A percentile compares a stretch with the other conserved stretches of the same genome.
Conservation (phyloP, 2,113 vertebrate species). For the Chaetorhynchus papuensis region DNA sequence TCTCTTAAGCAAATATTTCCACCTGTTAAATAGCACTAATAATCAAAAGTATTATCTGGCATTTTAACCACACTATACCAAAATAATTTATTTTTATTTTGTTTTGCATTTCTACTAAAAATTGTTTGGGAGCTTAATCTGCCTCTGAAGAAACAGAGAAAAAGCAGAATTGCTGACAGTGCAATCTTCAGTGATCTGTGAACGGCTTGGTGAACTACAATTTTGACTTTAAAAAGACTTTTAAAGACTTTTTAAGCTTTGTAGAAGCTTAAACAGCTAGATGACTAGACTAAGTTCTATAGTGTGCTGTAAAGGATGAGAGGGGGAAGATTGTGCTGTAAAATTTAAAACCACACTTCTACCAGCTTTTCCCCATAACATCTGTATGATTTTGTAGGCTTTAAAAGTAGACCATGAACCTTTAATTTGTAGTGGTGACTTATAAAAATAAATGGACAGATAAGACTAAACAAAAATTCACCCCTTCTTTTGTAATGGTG, state of each 20-base stretch:
- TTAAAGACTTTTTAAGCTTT: no score
- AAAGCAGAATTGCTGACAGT: not conserved
- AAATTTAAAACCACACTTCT: not conserved
- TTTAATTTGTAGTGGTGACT: not conserved
- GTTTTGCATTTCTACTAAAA: not conserved
- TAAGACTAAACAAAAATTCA: not conserved
- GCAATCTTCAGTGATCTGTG: not conserved
- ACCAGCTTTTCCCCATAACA: not conserved
- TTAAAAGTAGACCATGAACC: not conserved
- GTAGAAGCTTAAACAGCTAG: not conserved
- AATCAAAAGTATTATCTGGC: not conserved
- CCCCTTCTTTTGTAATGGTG: not conserved
- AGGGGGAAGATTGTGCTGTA: fast-evolving
- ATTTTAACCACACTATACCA: not conserved
- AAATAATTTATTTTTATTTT: not conserved
- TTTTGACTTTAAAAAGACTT: not conserved
- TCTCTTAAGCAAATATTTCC: not conserved
- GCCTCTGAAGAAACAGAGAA: not conserved
- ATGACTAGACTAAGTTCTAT: not conserved
- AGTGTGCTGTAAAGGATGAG: not conserved
- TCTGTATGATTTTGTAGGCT: not conserved
- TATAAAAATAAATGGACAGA: not conserved
- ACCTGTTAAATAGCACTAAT: not conserved
- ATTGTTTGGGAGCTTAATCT: not conserved
- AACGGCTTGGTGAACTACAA: not conserved